Evolutionary conservation across 2,113 vertebrate species (phyloP).

Genomic region (Pandion haliaetus): DNA sequence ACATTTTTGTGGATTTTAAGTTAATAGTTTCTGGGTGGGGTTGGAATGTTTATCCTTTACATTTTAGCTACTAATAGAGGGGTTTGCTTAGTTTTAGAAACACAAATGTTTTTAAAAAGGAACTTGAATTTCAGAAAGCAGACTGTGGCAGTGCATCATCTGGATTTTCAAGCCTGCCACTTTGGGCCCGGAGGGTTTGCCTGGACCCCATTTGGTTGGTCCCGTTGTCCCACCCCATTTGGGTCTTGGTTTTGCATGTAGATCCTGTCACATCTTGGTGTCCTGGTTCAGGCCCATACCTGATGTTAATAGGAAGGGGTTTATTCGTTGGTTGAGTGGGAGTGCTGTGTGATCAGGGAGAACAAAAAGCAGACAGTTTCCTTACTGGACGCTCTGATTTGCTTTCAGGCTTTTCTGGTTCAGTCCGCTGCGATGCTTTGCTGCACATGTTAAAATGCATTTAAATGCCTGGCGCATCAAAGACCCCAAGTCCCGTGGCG

Average conservation of each 20-base stretch:
- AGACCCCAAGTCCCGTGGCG: rapidly evolving
- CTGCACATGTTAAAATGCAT: neutral
- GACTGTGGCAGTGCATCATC: neutral
- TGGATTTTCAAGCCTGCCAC: neutral
- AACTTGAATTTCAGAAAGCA: neutral
- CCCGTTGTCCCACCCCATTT: rapidly evolving
- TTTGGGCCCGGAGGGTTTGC: neutral
- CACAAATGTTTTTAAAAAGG: neutral
- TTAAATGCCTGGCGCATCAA: neutral
- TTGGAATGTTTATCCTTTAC: neutral
- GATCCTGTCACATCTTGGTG: neutral
- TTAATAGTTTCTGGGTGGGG: neutral
- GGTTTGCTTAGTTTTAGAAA: neutral
- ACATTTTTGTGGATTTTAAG: neutral
- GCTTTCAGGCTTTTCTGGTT: neutral
- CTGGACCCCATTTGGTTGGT: neutral
- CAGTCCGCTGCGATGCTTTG: neutral
- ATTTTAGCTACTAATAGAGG: neutral
- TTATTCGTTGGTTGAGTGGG: neutral
- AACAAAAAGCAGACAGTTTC: neutral
- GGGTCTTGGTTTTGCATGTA: neutral
- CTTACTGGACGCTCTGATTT: neutral
- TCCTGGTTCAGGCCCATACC: neutral
- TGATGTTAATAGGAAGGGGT: neutral
- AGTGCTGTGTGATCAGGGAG: neutral